Evolutionary conservation across 2,888 invertebrate genomes (phyloP).

Genomic region (Syrista parreyssii): DNA sequence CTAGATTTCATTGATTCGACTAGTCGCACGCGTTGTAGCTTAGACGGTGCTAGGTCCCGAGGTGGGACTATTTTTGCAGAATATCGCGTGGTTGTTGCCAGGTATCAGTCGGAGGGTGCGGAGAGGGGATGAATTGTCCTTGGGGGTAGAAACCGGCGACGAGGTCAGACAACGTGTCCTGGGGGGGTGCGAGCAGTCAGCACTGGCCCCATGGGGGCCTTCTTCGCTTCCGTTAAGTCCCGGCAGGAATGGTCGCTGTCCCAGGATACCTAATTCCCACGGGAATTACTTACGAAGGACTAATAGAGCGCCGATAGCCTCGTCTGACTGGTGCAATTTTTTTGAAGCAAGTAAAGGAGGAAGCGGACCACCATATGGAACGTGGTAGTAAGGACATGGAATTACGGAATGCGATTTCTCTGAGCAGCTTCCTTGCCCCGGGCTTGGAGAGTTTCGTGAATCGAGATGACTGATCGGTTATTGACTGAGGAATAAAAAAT

Average conservation of each 20-base stretch:
- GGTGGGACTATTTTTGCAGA: background rate
- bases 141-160: slow-evolving; percentile 17
- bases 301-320: slow-evolving; percentile 44
- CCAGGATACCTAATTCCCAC: slow-evolving; percentile 58
- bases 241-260: slow-evolving; percentile 43
- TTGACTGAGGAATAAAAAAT: background rate
- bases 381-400: background rate
- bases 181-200: slow-evolving; percentile 54
- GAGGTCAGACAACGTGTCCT: slow-evolving; percentile 45
- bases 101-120: slow-evolving; percentile 23
- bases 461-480: background rate
- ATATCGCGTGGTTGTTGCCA: background rate
- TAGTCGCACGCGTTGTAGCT: too few species aligned
- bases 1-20: too few species aligned
- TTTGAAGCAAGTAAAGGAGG: background rate
- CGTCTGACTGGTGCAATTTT: background rate
- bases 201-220: slow-evolving; percentile 58
- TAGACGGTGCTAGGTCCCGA: too few species aligned
- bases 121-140: slow-evolving; percentile 13
- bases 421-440: background rate
- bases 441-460: background rate
- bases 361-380: background rate
- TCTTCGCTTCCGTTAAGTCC: slow-evolving; percentile 48
- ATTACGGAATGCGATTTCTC: background rate
- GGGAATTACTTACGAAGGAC: slow-evolving; percentile 61